A percentile compares a stretch with the other conserved stretches of the same genome.
Evolutionary conservation across 1,140 invertebrate species (phyloP).

Genomic region (Drosophila biarmipes): DNA sequence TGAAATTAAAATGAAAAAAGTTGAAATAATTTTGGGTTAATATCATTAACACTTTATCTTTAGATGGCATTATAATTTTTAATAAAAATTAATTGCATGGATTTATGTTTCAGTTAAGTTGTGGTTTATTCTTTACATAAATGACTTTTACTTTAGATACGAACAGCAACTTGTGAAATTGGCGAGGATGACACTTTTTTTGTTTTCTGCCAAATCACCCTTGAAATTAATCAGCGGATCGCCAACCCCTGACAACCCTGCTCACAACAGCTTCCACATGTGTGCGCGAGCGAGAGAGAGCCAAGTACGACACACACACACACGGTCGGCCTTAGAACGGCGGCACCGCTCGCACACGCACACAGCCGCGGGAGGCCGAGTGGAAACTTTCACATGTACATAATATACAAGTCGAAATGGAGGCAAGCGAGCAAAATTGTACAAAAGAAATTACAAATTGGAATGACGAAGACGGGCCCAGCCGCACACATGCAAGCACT

Average conservation of each 20-base stretch:
- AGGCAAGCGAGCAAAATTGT: slow-evolving; percentile 66
- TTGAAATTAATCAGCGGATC: slow-evolving; percentile 17
- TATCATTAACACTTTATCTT: no score
- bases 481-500: slow-evolving; percentile 15
- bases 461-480: slow-evolving; percentile 40
- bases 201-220: slow-evolving; percentile 8
- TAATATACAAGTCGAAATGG: slow-evolving; percentile 63
- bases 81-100: no score
- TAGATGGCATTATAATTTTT: no score
- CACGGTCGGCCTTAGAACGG: slow-evolving; percentile 61
- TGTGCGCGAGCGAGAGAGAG: slow-evolving; percentile 59
- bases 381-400: slow-evolving; percentile 50
- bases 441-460: slow-evolving; percentile 76
- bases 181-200: background rate
- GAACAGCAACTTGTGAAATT: background rate
- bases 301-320: slow-evolving; percentile 23
- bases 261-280: slow-evolving; percentile 75
- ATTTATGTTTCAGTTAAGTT: no score
- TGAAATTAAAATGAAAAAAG: no score
- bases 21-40: no score
- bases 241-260: slow-evolving; percentile 57
- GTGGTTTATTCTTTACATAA: background rate
- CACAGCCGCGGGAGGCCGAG: slow-evolving; percentile 11
- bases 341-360: slow-evolving; percentile 42
- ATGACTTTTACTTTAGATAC: background rate